Base-by-base conservation (phyloP, 2,888 invertebrate species). In the Leptarthrus brevirostris region DNA sequence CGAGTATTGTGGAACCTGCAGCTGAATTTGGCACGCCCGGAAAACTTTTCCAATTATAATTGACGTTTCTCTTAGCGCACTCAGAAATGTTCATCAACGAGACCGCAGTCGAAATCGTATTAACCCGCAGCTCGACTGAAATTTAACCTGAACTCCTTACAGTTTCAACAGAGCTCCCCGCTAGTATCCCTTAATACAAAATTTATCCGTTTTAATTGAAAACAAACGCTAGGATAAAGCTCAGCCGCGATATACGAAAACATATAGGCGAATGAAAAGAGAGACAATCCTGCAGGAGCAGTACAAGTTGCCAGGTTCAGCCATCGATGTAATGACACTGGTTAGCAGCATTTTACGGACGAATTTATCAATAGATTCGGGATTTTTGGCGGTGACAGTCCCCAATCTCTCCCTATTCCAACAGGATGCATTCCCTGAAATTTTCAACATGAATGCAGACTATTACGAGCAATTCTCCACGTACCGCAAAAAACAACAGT, bases 1-100 rank as follows among this genome's bases (percentile, higher is more conserved):
- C 4, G 30, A 30, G 8, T 3, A 30, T 3, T 30, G 3, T 3
- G 30, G 8, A 30, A 8, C 24, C 26, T 30, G 16, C 36, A 36
- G 20, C 36, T 36, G 22, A 36, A 40, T 18, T 14, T 18, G 10
- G 34, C 8, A 40, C 40, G 6, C 8, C 40, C n/a, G n/a, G n/a
- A 3, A 74, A 74, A 74, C 69, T 74, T 74, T 74, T 56, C 74
- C 69, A 74, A 64, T 74, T 74, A 74, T 74, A 74, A 64, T 74
- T 74, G 69, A 54, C 56, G 69, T 40, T 69, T 54, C 70, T 56
- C 24, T 16, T 22, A 24, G 44, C 66, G 61, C 49, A 40, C 54
- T 30, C 66, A 20, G 56, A 74, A 74, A 74, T 74, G 54, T 74
- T 69, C 73, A 74, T 74, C 70, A 74, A 74, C 53, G 34, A 47